Evolutionary conservation across 2,113 vertebrate species (phyloP).

Genomic region (Phylloscopus whistleri): DNA sequence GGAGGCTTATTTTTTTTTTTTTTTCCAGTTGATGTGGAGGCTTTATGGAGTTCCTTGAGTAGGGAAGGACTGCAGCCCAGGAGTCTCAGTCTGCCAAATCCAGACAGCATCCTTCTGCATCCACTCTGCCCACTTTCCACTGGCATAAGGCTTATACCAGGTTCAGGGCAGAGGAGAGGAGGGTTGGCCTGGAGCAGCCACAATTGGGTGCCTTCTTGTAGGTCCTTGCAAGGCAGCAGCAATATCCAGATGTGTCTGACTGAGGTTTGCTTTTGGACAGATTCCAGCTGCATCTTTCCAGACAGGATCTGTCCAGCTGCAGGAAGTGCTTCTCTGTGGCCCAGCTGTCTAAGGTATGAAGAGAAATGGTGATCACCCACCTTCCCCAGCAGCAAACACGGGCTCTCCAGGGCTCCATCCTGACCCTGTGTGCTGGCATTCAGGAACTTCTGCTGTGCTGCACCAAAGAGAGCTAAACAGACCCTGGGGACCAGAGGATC

Average conservation of each 20-base stretch:
- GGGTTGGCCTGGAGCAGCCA: neutral
- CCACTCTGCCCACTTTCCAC: neutral
- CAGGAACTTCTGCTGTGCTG: neutral
- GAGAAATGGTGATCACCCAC: neutral
- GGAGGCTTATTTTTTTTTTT: neutral
- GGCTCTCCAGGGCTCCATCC: neutral
- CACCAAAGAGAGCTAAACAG: too few relatives aligned
- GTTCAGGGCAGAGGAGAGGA: neutral
- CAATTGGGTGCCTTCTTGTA: neutral
- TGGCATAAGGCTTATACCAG: neutral
- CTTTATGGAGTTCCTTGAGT: neutral
- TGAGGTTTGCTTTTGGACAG: neutral
- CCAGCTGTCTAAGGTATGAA: neutral
- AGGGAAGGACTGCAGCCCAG: neutral
- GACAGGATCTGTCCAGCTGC: neutral
- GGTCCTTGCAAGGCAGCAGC: neutral
- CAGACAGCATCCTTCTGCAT: neutral
- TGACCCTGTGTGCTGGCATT: neutral
- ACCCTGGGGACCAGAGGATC: neutral
- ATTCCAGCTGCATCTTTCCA: neutral
- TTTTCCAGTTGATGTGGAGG: neutral
- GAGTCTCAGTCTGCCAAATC: neutral
- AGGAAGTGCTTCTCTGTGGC: neutral
- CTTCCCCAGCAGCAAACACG: rapidly evolving
- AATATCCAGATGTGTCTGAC: neutral